A percentile compares a stretch with the other conserved stretches of the same genome.
These are phyloP conservation scores for Hydrozoanthus gracilis DNA, from an alignment of 92 coral and sea anemone genomes.

Conservation along the genomic window DNA sequence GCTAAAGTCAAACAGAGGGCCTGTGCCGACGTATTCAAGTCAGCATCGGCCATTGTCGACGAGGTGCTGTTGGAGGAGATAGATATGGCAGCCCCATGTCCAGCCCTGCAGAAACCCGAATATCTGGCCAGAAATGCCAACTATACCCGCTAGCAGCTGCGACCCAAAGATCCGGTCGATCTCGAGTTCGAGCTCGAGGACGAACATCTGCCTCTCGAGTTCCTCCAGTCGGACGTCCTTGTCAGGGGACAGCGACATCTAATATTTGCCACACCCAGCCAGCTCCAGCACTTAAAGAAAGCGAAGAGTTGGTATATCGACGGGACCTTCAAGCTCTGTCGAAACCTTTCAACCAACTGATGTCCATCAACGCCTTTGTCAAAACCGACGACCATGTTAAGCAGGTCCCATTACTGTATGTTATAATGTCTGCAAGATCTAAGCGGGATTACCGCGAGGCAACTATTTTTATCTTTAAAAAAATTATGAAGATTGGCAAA, in stretches of 20 bases:
- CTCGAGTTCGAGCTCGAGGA: constrained; percentile 35
- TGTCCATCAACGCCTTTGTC: constrained; percentile 48
- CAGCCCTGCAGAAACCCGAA: constrained; percentile 21
- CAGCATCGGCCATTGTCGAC: constrained; percentile 8
- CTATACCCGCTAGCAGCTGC: constrained; percentile 17
- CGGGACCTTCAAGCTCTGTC: neutral
- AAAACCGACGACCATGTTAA: constrained; percentile 19
- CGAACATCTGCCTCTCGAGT: constrained; percentile 37
- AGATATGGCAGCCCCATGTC: constrained; percentile 29
- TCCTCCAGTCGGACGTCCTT: constrained; percentile 29
- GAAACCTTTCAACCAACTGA: constrained; percentile 25
- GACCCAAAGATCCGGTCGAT: constrained; percentile 36
- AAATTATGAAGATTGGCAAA: too few species aligned
- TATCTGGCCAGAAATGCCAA: constrained; percentile 26
- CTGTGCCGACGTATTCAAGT: neutral
- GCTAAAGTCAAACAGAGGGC: constrained; percentile 25
- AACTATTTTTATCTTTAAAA: too few species aligned
- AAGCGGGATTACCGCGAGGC: neutral
- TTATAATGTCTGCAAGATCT: neutral
- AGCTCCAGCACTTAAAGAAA: neutral
- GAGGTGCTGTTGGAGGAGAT: constrained; percentile 23
- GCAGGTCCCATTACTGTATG: constrained; percentile 1
- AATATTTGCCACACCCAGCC: neutral
- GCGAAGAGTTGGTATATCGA: constrained; percentile 36
- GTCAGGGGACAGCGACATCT: constrained; percentile 32